These are phyloP conservation scores for Enteromius trimaculatus DNA, from an alignment of 2,797 vertebrate genomes.

Conservation along the genomic window DNA sequence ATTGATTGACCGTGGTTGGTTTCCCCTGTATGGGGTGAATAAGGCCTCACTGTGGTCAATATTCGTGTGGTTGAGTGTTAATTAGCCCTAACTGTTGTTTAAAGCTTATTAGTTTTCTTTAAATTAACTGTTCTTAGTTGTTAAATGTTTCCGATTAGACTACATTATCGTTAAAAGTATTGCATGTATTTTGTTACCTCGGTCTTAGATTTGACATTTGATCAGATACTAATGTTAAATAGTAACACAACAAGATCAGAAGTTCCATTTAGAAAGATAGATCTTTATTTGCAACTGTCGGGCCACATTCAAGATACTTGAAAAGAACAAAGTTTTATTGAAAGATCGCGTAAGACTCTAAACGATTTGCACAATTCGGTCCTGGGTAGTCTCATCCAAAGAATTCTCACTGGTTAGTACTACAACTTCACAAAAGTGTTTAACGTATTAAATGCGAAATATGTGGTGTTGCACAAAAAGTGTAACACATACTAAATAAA, in stretches of 20 bases:
- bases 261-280: neutral
- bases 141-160: neutral
- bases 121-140: neutral
- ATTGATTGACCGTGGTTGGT: constrained; percentile 12
- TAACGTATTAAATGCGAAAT: neutral
- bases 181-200: neutral
- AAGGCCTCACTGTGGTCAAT: constrained; percentile 27
- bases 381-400: neutral
- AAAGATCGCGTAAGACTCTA: neutral
- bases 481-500: neutral
- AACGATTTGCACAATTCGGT: neutral
- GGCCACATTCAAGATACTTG: neutral
- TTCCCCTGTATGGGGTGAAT: neutral
- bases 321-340: neutral
- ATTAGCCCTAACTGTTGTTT: neutral
- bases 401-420: neutral
- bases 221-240: neutral
- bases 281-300: neutral
- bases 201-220: neutral
- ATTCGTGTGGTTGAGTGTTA: neutral
- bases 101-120: neutral
- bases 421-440: neutral
- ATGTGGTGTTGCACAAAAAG: neutral
- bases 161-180: neutral
- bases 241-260: neutral